Conservation (phyloP, 2,797 vertebrate species). For the Mus spretus region DNA sequence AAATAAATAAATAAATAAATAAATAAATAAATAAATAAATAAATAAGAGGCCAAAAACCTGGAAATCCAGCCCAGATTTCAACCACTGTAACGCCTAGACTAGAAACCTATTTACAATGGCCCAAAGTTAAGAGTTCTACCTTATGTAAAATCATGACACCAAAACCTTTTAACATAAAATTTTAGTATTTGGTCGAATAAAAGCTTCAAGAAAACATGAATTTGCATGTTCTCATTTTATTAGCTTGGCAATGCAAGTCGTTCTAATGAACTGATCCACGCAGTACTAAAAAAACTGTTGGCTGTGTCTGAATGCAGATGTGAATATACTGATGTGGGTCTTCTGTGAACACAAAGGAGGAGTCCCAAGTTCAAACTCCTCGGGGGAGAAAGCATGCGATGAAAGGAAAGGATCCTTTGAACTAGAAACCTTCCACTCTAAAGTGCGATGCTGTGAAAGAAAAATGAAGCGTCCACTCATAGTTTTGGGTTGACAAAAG, state of each 20-base stretch:
- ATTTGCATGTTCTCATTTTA: constrained; percentile 69
- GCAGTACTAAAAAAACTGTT: constrained; percentile 35
- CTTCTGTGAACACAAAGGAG: background rate
- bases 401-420: background rate
- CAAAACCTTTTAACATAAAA: constrained; percentile 40
- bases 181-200: constrained; percentile 10
- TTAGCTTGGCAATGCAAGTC: constrained; percentile 44
- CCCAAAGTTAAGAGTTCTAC: constrained; percentile 30
- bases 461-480: background rate
- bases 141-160: background rate
- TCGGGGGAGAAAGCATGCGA: background rate
- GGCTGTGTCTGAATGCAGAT: constrained; percentile 1
- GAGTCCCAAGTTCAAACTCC: background rate
- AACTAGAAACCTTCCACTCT: background rate
- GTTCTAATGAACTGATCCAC: constrained; percentile 63
- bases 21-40: background rate
- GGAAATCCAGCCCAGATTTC: background rate
- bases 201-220: constrained; percentile 42
- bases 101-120: constrained; percentile 42
- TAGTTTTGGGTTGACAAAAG: background rate
- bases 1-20: background rate
- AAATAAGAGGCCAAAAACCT: background rate
- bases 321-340: background rate
- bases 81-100: background rate
- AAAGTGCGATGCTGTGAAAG: background rate